Conservation (phyloP, 1,140 invertebrate species). For the Mesaphorura yosii region DNA sequence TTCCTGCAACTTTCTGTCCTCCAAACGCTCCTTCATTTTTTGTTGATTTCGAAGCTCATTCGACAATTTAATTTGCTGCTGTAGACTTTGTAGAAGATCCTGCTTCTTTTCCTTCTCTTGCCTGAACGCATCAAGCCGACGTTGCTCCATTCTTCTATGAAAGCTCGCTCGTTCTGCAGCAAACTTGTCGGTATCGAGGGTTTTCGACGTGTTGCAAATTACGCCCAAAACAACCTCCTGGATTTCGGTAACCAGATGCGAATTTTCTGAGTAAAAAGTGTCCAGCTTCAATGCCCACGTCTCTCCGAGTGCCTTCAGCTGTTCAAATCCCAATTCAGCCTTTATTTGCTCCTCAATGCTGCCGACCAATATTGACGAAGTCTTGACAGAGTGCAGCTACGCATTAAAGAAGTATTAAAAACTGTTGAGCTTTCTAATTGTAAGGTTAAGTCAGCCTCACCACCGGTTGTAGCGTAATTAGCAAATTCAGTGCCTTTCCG, state of each 20-base stretch:
- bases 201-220: neutral
- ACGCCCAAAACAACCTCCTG: neutral
- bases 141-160: too few species aligned
- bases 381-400: too few species aligned
- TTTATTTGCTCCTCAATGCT: neutral
- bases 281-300: constrained; percentile 3
- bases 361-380: too few species aligned
- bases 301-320: neutral
- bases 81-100: neutral
- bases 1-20: neutral
- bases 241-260: constrained; percentile 3
- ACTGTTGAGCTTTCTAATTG: neutral
- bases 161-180: neutral
- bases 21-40: neutral
- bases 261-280: constrained; percentile 6
- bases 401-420: neutral
- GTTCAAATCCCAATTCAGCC: neutral
- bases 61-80: constrained; percentile 2
- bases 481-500: constrained; percentile 20
- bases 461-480: too few species aligned
- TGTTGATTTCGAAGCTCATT: neutral
- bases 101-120: neutral
- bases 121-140: too few species aligned
- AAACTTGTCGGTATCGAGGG: neutral
- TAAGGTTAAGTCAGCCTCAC: too few species aligned